These are phyloP conservation scores for Scaptomyza parva DNA, from an alignment of 2,888 invertebrate species.

Conservation along the genomic window DNA sequence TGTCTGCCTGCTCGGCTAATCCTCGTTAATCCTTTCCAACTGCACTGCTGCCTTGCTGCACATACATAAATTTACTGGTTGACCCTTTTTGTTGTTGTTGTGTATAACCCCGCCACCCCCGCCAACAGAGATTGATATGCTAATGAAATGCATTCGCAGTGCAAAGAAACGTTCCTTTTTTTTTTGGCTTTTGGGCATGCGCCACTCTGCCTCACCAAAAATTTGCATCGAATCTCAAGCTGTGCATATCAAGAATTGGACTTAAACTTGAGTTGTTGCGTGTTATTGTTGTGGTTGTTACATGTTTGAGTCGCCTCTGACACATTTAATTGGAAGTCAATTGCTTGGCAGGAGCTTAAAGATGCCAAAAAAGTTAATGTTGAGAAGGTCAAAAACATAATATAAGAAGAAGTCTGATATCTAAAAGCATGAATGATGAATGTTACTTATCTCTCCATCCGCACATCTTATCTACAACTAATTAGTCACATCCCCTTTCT, in stretches of 20 bases:
- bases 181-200: slow-evolving; percentile 47
- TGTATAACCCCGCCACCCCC: slow-evolving; percentile 39
- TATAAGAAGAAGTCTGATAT: no score
- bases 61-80: slow-evolving; percentile 66
- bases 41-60: slow-evolving; percentile 37
- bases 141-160: slow-evolving; percentile 65
- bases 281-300: slow-evolving; percentile 44
- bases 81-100: slow-evolving; percentile 23
- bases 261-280: slow-evolving; percentile 30
- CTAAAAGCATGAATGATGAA: no score
- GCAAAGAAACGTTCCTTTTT: slow-evolving; percentile 24
- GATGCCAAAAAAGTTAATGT: slow-evolving; percentile 1
- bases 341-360: slow-evolving; percentile 51
- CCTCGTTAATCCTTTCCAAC: slow-evolving; percentile 74
- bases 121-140: slow-evolving; percentile 56
- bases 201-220: slow-evolving; percentile 50
- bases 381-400: neutral
- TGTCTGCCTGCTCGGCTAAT: slow-evolving; percentile 60
- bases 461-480: no score
- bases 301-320: slow-evolving; percentile 43
- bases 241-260: slow-evolving; percentile 19
- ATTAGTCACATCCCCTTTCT: no score
- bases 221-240: slow-evolving; percentile 42
- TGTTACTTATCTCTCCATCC: no score
- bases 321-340: slow-evolving; percentile 75